Evolutionary conservation across 2,113 vertebrate species (phyloP), one percentile per base, ranked within the genome.

Genomic region (Nerophis ophidion): DNA sequence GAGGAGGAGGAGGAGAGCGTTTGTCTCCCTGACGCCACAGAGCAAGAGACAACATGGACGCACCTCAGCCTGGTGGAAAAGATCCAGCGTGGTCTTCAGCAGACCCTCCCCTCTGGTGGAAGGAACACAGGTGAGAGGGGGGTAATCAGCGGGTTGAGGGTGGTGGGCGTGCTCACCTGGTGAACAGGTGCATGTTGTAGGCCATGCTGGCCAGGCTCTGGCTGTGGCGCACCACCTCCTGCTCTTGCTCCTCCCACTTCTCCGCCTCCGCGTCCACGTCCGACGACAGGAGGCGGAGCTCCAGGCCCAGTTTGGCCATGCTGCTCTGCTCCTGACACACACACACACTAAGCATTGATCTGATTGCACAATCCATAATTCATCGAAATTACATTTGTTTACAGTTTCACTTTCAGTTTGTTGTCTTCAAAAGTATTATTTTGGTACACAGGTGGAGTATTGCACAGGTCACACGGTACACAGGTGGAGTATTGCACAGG

Each of bases 21-120:
- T 58, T 15, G 0, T 57, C 66, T 42, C 53, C 47, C 53, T 65
- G 63, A 74, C 71, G 64, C 75, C 38, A 44, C 26, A 26, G 26
- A 10, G 33, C 6, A 35, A 60, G 14, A 8, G 15, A 59, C 44
- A 16, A 14, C 3, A 67, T 10, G 45, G 10, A 72, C 67, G 19
- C 92, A 98, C 97, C 93, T 97, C 94, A 50, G 94, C 91, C 76
- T 97, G 94, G 81, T 95, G 90, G 87, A 95, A 95, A 80, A 99
- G 90, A 85, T 98, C 95, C 69, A 94, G 90, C 8, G 93, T 97
- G 53, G 94, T 96, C 89, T 96, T 99, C 81, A 98, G 85, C 60
- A 97, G 91, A 46, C 97, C 97, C 81, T 99, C 97, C 72, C 95
- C 95, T 87, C 97, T 99, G 80, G 68, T 82, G 63, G 48, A 76